Evolutionary conservation across 2,888 invertebrate species (phyloP).

Genomic region (Lochmaea crataegi): DNA sequence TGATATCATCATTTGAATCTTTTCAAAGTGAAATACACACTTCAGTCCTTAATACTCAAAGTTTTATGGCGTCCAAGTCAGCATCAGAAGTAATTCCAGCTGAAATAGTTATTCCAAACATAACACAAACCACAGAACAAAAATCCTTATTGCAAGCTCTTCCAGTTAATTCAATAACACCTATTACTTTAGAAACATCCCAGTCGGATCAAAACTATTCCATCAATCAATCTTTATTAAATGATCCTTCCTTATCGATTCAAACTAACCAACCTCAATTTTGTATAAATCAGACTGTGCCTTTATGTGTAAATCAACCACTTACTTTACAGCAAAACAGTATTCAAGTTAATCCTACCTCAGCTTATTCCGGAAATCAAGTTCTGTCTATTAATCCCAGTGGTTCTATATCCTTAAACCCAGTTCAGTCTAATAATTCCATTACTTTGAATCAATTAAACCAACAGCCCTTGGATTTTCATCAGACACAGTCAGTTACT

Average conservation of each 20-base stretch:
- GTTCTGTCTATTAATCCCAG: slow-evolving; percentile 43
- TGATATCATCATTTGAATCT: slow-evolving; percentile 60
- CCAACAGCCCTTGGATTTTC: slow-evolving; percentile 54
- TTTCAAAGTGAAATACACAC: slow-evolving; percentile 62
- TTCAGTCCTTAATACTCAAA: slow-evolving; percentile 60
- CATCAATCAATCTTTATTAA: slow-evolving; percentile 46
- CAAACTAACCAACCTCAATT: slow-evolving; percentile 50
- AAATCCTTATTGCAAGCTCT: slow-evolving; percentile 50
- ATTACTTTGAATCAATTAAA: slow-evolving; percentile 52
- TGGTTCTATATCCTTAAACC: slow-evolving; percentile 44
- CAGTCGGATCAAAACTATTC: slow-evolving; percentile 46
- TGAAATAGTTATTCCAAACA: slow-evolving; percentile 43
- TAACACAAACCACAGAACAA: slow-evolving; percentile 46
- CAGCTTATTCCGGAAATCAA: slow-evolving; percentile 42
- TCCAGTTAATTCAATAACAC: slow-evolving; percentile 46
- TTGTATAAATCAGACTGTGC: slow-evolving; percentile 56
- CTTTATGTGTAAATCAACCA: slow-evolving; percentile 57
- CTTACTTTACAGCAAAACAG: slow-evolving; percentile 46
- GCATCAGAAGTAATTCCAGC: slow-evolving; percentile 54
- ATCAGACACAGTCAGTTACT: slow-evolving; percentile 57
- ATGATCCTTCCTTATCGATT: slow-evolving; percentile 46
- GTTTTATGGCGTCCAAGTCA: slow-evolving; percentile 57
- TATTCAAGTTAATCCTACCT: slow-evolving; percentile 44
- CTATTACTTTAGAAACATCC: slow-evolving; percentile 44
- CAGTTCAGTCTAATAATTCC: slow-evolving; percentile 41